Percentiles rank a stretch among this genome's conserved stretches.
Conservation (phyloP, 37 sponge, comb jelly and placozoan species). For the Hexactinellida sp. region DNA sequence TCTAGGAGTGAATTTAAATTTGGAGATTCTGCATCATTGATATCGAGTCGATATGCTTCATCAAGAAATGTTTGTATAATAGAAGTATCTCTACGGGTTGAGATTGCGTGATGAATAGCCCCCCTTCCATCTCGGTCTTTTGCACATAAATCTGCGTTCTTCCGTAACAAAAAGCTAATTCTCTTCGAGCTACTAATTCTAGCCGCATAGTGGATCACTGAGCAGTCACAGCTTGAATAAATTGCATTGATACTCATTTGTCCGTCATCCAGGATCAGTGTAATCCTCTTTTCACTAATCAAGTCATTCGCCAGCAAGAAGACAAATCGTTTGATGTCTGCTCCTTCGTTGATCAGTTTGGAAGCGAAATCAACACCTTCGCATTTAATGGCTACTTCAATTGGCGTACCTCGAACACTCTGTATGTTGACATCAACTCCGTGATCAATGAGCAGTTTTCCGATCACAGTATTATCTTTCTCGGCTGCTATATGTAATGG, state of each 20-base stretch:
- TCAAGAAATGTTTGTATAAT: neutral
- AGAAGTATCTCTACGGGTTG: neutral
- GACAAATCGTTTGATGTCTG: neutral
- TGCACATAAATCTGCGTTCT: neutral
- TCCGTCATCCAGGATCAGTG: neutral
- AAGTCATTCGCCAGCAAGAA: neutral
- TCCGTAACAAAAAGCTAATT: neutral
- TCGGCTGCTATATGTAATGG: conserved; percentile 3
- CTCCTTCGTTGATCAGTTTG: neutral
- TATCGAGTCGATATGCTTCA: neutral
- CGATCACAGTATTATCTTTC: neutral
- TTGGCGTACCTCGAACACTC: neutral
- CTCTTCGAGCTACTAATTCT: neutral
- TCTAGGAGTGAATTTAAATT: neutral
- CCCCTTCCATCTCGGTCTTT: neutral
- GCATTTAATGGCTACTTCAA: neutral
- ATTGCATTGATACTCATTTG: neutral
- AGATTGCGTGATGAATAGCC: neutral
- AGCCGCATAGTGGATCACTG: conserved; percentile 1
- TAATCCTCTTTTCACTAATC: neutral
- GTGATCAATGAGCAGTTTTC: neutral
- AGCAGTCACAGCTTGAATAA: neutral
- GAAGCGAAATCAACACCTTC: neutral
- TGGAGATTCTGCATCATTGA: neutral
- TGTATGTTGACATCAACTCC: neutral